Base-by-base conservation (phyloP, 2,113 vertebrate genomes). In the Cochlearius cochlearius region DNA sequence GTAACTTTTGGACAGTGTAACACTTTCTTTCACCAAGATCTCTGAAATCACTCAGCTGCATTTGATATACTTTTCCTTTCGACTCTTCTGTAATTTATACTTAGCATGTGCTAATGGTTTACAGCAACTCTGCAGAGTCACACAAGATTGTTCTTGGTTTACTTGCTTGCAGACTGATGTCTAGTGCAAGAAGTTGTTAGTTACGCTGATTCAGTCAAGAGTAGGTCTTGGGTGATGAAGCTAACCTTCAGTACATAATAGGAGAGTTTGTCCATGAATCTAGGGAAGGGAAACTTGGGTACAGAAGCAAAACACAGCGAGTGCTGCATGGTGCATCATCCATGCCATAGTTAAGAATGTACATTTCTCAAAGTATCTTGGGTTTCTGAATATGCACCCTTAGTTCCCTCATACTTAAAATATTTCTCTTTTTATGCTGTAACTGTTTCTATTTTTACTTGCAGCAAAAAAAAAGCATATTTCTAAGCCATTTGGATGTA, bases 71-170 rank as follows among this genome's bases (percentile, higher is more conserved):
- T 69, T 86, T 67, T 76, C 19, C 14, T 60, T 66, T 25, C 4
- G 4, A 29, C 36, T 66, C 49, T 36, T 34, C 32, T 27, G 45
- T 43, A 69, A 49, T 74, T 66, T 74, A 71, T 32, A 53, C 12
- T 62, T 49, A n/a, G 10, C 9, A 18, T 7, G 19, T 0, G 0
- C 8, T 59, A 64, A 64, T 47, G 32, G 8, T n/a, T 91, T 76
- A 58, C 63, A 64, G 63, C 56, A 86, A 34, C 2, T 5, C 3
- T 62, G 39, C 63, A 53, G 7, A 30, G 27, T 34, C 56, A 56
- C 36, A 47, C 7, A 59, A 69, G 55, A 66, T 67, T 68, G n/a
- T 55, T 88, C 62, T 20, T 55, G 17, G 43, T 68, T 79, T 80
- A 59, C 55, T 74, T 55, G 29, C 39, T 47, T 55, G 38, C 43